phyloP scores from a whole-genome alignment of 1,140 invertebrate species.

The Tetramorium simillimum region DNA sequence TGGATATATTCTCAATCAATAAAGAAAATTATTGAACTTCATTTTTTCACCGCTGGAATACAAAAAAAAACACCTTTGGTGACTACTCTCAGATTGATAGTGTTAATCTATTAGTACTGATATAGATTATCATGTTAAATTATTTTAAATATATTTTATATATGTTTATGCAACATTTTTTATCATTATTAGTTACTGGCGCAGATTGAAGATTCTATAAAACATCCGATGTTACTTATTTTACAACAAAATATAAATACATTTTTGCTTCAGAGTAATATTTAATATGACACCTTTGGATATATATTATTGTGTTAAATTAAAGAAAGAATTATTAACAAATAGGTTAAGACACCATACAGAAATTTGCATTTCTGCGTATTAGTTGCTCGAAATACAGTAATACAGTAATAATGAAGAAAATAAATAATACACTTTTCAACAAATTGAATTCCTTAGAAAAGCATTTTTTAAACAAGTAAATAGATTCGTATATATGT shows the following conservation, averaged over 20 bases:
- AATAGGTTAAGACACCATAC: constrained; percentile 78
- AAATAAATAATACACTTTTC: constrained; percentile 6
- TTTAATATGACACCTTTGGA: constrained; percentile 74
- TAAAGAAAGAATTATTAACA: constrained; percentile 72
- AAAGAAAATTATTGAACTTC: no score
- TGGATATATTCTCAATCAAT: no score
- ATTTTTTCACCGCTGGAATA: no score
- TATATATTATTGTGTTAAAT: constrained; percentile 79
- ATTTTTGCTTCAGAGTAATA: constrained; percentile 65
- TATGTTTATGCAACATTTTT: constrained; percentile 38
- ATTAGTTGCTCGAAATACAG: constrained; percentile 64
- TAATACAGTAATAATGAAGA: no score
- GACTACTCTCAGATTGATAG: no score
- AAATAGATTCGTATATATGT: constrained; percentile 10
- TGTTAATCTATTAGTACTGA: neutral
- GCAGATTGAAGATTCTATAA: constrained; percentile 60
- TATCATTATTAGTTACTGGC: constrained; percentile 64
- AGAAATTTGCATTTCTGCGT: constrained; percentile 78
- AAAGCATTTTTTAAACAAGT: constrained; percentile 1
- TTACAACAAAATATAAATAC: constrained; percentile 73
- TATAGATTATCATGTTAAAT: neutral
- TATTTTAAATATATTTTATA: neutral
- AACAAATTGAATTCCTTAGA: neutral
- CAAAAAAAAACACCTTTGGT: no score
- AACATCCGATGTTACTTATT: constrained; percentile 69